Conservation (phyloP, 2,888 invertebrate genomes). For the Clostera curtula region DNA sequence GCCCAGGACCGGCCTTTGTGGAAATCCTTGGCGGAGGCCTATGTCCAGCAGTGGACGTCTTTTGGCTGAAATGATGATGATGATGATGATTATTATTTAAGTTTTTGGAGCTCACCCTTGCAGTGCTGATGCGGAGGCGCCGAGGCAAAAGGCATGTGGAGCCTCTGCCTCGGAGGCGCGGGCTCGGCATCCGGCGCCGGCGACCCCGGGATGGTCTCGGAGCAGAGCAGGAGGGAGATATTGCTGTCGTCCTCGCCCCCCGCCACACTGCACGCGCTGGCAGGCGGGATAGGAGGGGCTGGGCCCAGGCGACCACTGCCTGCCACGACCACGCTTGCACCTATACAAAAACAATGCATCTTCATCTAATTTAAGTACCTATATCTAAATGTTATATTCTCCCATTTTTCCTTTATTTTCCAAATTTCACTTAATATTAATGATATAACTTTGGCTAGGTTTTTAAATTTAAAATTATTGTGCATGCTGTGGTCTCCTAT, state of each 20-base stretch:
- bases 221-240: constrained; percentile 85
- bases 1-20: too few relatives aligned
- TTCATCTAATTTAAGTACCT: too few relatives aligned
- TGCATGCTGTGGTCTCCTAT: too few relatives aligned
- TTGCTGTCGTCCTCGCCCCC: constrained; percentile 75
- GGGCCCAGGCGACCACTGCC: constrained; percentile 31
- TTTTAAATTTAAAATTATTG: too few relatives aligned
- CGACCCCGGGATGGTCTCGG: constrained; percentile 93
- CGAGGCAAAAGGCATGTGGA: constrained; percentile 82
- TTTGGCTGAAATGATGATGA: too few relatives aligned
- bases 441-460: too few relatives aligned
- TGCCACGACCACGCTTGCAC: constrained; percentile 51
- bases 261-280: constrained; percentile 12
- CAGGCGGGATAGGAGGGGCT: constrained; percentile 11
- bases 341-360: constrained; percentile 18
- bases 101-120: constrained; percentile 35
- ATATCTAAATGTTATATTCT: too few relatives aligned
- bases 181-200: constrained; percentile 81
- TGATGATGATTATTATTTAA: too few relatives aligned
- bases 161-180: constrained; percentile 64
- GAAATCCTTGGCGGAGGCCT: too few relatives aligned
- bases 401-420: too few relatives aligned
- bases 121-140: constrained; percentile 69
- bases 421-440: too few relatives aligned
- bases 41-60: too few relatives aligned